Evolutionary conservation across 64 coral and sea anemone genomes (phyloP).

Genomic region (Actinia tenebrosa): DNA sequence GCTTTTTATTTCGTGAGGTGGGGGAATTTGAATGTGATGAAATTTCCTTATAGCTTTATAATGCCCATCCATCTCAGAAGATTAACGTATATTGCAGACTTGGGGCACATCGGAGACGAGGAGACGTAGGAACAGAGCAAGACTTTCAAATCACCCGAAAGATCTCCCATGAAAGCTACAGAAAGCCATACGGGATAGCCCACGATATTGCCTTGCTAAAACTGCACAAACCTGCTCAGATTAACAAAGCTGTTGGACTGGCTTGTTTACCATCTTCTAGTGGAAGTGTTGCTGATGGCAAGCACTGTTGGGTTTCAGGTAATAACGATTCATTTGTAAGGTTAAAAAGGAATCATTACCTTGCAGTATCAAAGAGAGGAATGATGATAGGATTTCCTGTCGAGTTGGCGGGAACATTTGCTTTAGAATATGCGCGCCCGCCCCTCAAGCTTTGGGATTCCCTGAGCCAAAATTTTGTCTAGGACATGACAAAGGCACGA

Average conservation of each 20-base stretch:
- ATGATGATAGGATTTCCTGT: neutral
- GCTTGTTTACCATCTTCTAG: conserved; percentile 6
- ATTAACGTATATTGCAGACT: conserved; percentile 8
- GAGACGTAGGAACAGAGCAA: conserved; percentile 21
- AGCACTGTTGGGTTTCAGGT: conserved; percentile 51
- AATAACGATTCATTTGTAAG: neutral
- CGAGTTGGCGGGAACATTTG: no score
- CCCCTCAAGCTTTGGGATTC: no score
- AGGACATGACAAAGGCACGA: no score
- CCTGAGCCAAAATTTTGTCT: no score
- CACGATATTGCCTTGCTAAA: conserved; percentile 61
- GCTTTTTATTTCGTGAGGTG: no score
- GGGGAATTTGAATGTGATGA: no score
- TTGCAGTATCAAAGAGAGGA: neutral
- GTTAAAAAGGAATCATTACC: neutral
- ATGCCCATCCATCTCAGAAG: neutral
- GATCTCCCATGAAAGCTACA: conserved; percentile 41
- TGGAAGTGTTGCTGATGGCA: conserved; percentile 35
- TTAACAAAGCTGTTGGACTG: conserved; percentile 5
- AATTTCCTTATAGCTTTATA: neutral
- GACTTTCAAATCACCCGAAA: conserved; percentile 19
- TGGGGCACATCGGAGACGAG: conserved; percentile 36
- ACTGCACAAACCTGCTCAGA: conserved; percentile 15
- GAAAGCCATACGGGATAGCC: conserved; percentile 2
- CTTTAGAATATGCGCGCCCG: no score